Evolutionary conservation across 2,888 invertebrate species (phyloP).

Genomic region (Ornithoptera priamus): DNA sequence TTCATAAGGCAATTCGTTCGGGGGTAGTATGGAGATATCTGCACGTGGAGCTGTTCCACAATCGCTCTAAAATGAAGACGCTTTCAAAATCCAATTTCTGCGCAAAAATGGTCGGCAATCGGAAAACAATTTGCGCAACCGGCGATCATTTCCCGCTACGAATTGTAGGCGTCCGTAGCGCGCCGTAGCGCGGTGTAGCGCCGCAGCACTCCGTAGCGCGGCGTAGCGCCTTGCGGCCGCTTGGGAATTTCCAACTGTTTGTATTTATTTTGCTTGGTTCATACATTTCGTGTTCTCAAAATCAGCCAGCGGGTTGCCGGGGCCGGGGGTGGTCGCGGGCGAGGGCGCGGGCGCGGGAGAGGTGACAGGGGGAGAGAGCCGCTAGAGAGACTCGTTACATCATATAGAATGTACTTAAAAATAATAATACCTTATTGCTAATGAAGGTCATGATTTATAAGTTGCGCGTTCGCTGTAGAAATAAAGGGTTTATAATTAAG

Average conservation of each 20-base stretch:
- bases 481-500: too few relatives aligned
- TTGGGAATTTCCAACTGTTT: not conserved
- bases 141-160: constrained; percentile 13
- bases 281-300: not conserved
- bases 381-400: too few relatives aligned
- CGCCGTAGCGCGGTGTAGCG: not conserved
- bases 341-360: too few relatives aligned
- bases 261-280: not conserved
- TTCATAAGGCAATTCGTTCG: not conserved
- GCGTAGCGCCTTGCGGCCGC: not conserved
- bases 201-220: not conserved
- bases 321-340: too few relatives aligned
- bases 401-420: too few relatives aligned
- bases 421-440: too few relatives aligned
- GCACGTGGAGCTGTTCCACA: not conserved
- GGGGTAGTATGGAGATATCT: not conserved
- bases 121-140: constrained; percentile 20
- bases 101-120: constrained; percentile 15
- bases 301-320: too few relatives aligned
- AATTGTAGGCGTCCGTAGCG: constrained; percentile 3
- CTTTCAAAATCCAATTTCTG: constrained; percentile 9
- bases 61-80: not conserved
- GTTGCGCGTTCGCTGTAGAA: too few relatives aligned
- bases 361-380: too few relatives aligned
- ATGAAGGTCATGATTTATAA: too few relatives aligned